Evolutionary conservation across 2,113 vertebrate genomes (phyloP).

Genomic region (Meles meles): DNA sequence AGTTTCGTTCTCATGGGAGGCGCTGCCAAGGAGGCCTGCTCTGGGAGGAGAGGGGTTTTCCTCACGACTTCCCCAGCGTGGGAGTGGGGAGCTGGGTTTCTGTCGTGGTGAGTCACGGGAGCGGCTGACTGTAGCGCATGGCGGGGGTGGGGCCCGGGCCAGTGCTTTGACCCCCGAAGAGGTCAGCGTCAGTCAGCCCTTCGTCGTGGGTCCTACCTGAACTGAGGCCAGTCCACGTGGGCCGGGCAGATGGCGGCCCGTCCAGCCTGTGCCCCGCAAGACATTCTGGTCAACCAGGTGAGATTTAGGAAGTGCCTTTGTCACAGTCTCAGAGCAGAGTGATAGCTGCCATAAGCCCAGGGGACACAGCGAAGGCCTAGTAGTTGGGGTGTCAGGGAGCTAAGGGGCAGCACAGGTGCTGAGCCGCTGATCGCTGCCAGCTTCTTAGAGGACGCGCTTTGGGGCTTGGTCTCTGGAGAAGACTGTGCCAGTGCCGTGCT

Average conservation of each 20-base stretch:
- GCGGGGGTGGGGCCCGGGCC: not conserved
- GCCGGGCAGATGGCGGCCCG: not conserved
- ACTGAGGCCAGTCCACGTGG: not conserved
- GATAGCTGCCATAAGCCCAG: not conserved
- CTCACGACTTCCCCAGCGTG: not conserved
- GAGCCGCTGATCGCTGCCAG: not conserved
- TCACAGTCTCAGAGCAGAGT: not conserved
- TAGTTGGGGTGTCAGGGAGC: not conserved
- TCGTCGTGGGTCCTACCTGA: not conserved
- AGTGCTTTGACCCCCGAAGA: not conserved
- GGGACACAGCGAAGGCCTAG: not conserved
- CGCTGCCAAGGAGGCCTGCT: not conserved
- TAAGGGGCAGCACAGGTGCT: not conserved
- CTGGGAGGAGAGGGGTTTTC: not conserved
- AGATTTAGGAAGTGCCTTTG: not conserved
- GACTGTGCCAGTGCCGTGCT: not conserved
- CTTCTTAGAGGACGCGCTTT: not conserved
- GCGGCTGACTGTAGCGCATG: fast-evolving
- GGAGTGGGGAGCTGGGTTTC: not conserved
- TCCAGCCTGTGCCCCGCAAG: not conserved
- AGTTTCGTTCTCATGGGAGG: conserved; percentile 16
- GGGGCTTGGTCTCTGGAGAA: not conserved
- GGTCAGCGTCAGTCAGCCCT: not conserved
- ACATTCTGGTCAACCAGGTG: not conserved
- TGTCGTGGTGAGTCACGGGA: not conserved